Evolutionary conservation across 2,113 vertebrate genomes (phyloP).

Genomic region (Petroica traversi): DNA sequence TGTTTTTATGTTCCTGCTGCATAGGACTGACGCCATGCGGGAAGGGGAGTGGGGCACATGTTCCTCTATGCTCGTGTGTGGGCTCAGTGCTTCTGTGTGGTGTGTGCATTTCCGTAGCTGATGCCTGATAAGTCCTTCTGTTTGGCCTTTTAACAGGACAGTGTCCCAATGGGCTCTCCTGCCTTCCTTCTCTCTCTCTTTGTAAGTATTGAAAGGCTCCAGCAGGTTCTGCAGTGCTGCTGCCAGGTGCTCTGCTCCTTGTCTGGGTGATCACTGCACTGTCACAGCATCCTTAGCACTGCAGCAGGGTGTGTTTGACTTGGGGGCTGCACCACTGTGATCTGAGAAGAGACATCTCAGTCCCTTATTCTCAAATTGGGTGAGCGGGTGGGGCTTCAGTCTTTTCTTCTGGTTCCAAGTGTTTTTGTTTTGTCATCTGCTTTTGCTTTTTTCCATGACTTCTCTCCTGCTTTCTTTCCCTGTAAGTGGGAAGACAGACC

Average conservation of each 20-base stretch:
- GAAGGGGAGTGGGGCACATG: conserved; percentile 1
- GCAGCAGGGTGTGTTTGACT: not conserved
- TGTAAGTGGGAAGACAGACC: conserved; percentile 30
- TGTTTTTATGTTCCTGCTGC: conserved; percentile 53
- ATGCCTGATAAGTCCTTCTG: conserved; percentile 81
- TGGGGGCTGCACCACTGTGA: not conserved
- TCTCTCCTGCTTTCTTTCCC: conserved; percentile 45
- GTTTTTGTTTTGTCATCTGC: conserved; percentile 43
- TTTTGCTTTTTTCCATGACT: conserved; percentile 41
- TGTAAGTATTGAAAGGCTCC: conserved; percentile 96
- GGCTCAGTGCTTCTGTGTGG: conserved; percentile 73
- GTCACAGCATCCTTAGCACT: conserved; percentile 18
- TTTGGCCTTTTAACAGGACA: conserved; percentile 99
- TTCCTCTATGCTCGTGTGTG: conserved; percentile 69
- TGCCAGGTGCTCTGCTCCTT: conserved; percentile 54
- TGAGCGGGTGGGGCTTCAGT: conserved; percentile 42
- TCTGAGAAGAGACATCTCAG: not conserved
- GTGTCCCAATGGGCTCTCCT: conserved; percentile 99
- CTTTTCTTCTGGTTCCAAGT: conserved; percentile 28
- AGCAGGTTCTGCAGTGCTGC: conserved; percentile 57
- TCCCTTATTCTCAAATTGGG: not conserved
- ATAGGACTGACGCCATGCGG: not conserved
- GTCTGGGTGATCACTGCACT: conserved; percentile 47
- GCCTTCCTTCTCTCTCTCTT: conserved; percentile 99
- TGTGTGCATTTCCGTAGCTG: conserved; percentile 68